Evolutionary conservation across 2,797 vertebrate species (phyloP), one percentile per base, ranked within the genome.

Genomic region (Enteromius viviparus): DNA sequence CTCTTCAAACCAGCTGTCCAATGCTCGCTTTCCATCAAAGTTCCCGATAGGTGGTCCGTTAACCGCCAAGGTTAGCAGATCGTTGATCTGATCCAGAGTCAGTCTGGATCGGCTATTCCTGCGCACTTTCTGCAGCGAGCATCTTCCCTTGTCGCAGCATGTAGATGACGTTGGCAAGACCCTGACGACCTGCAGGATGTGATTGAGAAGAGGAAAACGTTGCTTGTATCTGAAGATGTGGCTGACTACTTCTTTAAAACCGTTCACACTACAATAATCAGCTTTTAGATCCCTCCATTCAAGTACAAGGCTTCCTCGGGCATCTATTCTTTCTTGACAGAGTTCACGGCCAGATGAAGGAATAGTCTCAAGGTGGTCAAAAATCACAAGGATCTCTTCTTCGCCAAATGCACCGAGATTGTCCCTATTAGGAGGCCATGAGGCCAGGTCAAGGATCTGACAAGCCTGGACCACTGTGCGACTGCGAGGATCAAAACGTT

Each of bases 1-100:
- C 92, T 99, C 97, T 91, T 99, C 97, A 1, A 99, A 99, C 98
- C 98, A 99, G 91, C 97, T 97, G 91, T 99, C 98, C 86, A 99
- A 84, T 0, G 98, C 96, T 85, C 97, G 92, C 92, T 98, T 99
- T 87, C 96, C 96, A 12, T 99, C 98, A 0, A 99, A 99, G 93
- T 86, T 96, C 37, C 93, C 89, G 5, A 99, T 96, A 81, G 97
- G 94, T 0, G 97, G 97, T 14, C 98, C 98, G 0, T 99, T 99
- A 0, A 99, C 94, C 0, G 97, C 96, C 78, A 98, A 92, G 0
- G 93, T 97, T 91, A 99, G 88, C 86, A 98, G 94, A 90, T 99
- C 96, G 3, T 97, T 98, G 91, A 97, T 96, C 89, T 98, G 97
- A 82, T 99, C 97, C 92, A 97, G 91, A 0, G 95, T 97, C 62